Percentiles rank a stretch among this genome's conserved stretches.
Conservation (phyloP, 2,888 invertebrate genomes). For the Cryptophagus acutangulus region DNA sequence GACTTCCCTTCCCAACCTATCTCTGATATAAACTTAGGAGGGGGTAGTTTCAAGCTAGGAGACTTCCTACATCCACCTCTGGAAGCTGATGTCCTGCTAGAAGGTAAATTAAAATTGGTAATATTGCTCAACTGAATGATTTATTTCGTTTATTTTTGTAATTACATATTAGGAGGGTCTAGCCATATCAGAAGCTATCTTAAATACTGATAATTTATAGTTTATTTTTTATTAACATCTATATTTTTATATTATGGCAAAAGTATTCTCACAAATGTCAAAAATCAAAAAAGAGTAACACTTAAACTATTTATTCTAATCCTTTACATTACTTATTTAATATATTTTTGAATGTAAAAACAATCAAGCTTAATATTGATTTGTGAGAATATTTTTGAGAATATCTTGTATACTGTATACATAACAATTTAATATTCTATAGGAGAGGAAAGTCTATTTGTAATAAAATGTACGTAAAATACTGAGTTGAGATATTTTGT, state of each 20-base stretch:
- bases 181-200: slow-evolving; percentile 49
- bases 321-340: neutral
- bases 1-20: too few species aligned
- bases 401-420: slow-evolving; percentile 35
- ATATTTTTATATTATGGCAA: slow-evolving; percentile 29
- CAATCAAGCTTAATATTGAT: neutral
- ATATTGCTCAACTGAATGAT: slow-evolving; percentile 41
- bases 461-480: slow-evolving; percentile 4
- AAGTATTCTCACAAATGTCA: too few species aligned
- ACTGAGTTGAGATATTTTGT: too few species aligned
- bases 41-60: too few species aligned
- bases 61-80: too few species aligned
- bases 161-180: slow-evolving; percentile 49
- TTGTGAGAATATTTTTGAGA: slow-evolving; percentile 28
- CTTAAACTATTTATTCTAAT: neutral
- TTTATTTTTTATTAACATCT: slow-evolving; percentile 45
- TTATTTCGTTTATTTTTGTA: slow-evolving; percentile 42
- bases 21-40: too few species aligned
- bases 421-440: slow-evolving; percentile 45
- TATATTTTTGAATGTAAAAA: neutral
- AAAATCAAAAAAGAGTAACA: neutral
- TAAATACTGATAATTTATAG: slow-evolving; percentile 50
- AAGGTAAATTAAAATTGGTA: too few species aligned
- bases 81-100: too few species aligned
- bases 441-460: slow-evolving; percentile 36